Conservation (phyloP, 1,140 invertebrate species). For the Atta colombica region DNA sequence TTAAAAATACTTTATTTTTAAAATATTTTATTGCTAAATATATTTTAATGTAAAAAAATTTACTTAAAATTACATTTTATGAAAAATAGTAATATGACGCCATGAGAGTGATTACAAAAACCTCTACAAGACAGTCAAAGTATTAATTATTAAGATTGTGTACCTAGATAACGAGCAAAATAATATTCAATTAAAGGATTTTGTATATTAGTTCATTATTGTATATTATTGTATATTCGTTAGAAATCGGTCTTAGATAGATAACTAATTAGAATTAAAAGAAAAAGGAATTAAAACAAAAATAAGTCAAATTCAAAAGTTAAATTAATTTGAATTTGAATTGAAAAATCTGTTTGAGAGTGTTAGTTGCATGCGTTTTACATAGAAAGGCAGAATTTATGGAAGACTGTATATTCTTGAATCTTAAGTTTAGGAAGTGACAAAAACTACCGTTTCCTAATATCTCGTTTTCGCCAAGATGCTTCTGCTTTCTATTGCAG, state of each 20-base stretch:
- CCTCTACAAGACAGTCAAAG: too few relatives aligned
- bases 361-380: background rate
- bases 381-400: background rate
- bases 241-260: background rate
- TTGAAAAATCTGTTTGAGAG: background rate
- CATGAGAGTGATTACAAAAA: too few relatives aligned
- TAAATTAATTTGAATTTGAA: background rate
- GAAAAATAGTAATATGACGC: too few relatives aligned
- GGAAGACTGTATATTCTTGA: background rate
- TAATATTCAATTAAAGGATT: background rate
- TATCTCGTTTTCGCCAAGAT: slow-evolving; percentile 27
- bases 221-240: too few relatives aligned
- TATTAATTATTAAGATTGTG: background rate
- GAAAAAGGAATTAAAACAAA: background rate
- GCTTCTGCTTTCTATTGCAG: slow-evolving; percentile 15
- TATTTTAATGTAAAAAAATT: too few relatives aligned
- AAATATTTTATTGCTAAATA: too few relatives aligned
- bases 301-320: background rate
- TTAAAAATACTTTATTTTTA: too few relatives aligned
- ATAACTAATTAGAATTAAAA: background rate
- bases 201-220: background rate
- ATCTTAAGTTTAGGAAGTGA: slow-evolving; percentile 9
- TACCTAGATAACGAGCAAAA: background rate
- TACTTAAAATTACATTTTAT: too few relatives aligned
- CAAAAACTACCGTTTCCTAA: slow-evolving; percentile 26